Base-by-base conservation (phyloP, 2,113 vertebrate species). In the Apteryx mantelli region DNA sequence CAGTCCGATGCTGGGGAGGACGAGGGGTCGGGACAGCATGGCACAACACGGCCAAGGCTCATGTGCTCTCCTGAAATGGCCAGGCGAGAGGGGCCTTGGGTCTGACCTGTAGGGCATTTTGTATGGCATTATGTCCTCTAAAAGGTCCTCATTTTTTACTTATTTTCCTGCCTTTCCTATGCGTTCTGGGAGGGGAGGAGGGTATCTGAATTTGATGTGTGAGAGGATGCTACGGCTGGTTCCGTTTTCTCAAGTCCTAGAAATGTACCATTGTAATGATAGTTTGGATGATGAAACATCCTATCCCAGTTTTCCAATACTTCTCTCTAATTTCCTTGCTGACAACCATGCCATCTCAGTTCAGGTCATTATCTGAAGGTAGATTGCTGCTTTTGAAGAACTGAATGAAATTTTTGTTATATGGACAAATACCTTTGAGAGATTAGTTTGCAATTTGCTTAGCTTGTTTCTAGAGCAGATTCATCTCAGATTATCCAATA, bases 401-500 rank as follows among this genome's bases (percentile, higher is more conserved):
- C 24, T 15, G 5, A 79, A 48, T n/a, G 48, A 46, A n/a, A 15
- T 53, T 36, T 74, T 50, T 19, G 0, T 74, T 30, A 30, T 38
- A 30, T 0, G 4, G 30, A 60, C 7, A 66, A 91, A 63, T 48
- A 18, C 36, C 56, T 83, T 13, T 46, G 38, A 70, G 50, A 74
- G 36, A 20, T 55, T 68, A 52, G 15, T 73, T 93, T 91, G 28
- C 34, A 65, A 6, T 12, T 48, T 48, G 13, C 1, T 74, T 74
- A 63, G 2, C 14, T 95, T 91, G 16, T 88, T 91, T 91, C 60
- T 20, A 50, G 61, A 82, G 28, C 38, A 22, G n/a, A 61, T 60
- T 89, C 50, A 58, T 81, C 66, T 70, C 50, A 86, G 50, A 66
- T 97, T 86, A 70, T 78, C 12, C 20, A 60, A n/a, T 44, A 40